Conservation (phyloP, 2,113 vertebrate species). For the Bubo blakistoni region DNA sequence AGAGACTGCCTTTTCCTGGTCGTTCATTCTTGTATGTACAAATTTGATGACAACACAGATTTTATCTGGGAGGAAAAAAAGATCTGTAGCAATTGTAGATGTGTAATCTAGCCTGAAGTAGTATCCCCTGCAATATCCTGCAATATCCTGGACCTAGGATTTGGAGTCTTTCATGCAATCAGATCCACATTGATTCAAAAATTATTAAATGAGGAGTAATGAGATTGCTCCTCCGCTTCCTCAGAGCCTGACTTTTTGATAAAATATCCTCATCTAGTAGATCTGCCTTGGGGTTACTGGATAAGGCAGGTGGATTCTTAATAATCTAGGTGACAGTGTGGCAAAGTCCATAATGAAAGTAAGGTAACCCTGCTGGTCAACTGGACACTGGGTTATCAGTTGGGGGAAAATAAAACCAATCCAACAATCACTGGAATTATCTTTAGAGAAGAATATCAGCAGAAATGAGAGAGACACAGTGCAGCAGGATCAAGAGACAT, state of each 20-base stretch:
- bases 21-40: neutral
- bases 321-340: accelerated
- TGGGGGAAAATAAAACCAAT: neutral
- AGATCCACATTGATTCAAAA: neutral
- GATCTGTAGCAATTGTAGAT: neutral
- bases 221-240: neutral
- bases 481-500: neutral
- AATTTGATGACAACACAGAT: neutral
- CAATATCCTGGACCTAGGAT: neutral
- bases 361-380: neutral
- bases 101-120: neutral
- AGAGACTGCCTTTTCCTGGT: neutral
- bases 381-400: neutral
- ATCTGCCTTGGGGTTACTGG: neutral
- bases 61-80: neutral
- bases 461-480: neutral
- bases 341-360: neutral
- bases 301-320: neutral
- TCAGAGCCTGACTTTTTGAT: neutral
- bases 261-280: neutral
- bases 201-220: neutral
- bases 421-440: neutral
- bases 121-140: neutral
- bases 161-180: neutral
- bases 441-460: neutral